A percentile compares a stretch with the other conserved stretches of the same genome.
Conservation (phyloP, 1,140 invertebrate species). For the Drosophila suzukii region DNA sequence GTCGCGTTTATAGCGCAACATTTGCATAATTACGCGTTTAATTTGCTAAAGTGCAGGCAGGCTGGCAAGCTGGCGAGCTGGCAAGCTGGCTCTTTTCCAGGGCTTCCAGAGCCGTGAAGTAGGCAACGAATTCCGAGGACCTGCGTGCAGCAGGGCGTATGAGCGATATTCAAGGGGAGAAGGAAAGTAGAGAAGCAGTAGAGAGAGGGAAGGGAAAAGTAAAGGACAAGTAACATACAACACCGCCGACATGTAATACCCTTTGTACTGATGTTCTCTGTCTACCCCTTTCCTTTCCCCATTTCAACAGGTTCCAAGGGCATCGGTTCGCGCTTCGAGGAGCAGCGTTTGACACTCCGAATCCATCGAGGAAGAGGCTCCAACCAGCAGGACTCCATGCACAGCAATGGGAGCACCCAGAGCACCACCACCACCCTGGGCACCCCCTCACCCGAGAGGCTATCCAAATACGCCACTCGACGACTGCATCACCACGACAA, state of each 20-base stretch:
- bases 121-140: constrained; percentile 18
- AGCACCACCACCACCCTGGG: constrained; percentile 80
- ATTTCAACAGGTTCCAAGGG: constrained; percentile 81
- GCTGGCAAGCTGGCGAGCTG: constrained; percentile 18
- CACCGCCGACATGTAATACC: constrained; percentile 6
- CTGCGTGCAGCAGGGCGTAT: constrained; percentile 53
- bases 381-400: constrained; percentile 78
- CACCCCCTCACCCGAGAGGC: constrained; percentile 75
- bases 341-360: constrained; percentile 94
- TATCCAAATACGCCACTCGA: constrained; percentile 76
- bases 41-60: constrained; percentile 75
- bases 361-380: constrained; percentile 91
- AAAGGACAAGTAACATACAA: constrained; percentile 14
- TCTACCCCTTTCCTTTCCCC: constrained; percentile 2
- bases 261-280: constrained; percentile 37
- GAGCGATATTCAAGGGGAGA: constrained; percentile 54
- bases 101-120: constrained; percentile 16
- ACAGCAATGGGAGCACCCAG: constrained; percentile 82
- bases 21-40: constrained; percentile 82
- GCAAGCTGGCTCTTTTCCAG: constrained; percentile 20
- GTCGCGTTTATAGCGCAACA: constrained; percentile 72
- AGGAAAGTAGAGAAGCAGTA: background rate
- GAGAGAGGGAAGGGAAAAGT: background rate
- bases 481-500: constrained; percentile 87
- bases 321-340: constrained; percentile 89